phyloP scores from a whole-genome alignment of 1,140 invertebrate species.

The Lucilia cuprina region DNA sequence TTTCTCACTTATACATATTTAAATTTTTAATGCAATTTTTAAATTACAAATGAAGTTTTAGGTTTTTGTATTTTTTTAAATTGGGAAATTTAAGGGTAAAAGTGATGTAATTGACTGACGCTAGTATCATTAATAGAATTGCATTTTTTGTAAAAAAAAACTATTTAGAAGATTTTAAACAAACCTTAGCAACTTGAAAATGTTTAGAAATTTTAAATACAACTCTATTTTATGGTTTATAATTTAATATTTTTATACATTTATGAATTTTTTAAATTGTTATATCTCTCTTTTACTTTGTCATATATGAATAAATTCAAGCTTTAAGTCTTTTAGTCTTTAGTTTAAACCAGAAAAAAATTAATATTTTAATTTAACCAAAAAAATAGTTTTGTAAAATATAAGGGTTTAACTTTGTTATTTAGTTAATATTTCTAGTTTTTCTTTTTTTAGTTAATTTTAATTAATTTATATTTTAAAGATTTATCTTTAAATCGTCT shows the following conservation, averaged over 20 bases:
- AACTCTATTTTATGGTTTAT: background rate
- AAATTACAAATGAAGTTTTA: background rate
- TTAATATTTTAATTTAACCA: background rate
- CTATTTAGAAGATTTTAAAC: no score
- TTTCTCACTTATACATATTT: background rate
- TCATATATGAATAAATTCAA: constrained; percentile 32
- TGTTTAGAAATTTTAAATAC: background rate
- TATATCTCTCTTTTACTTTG: background rate
- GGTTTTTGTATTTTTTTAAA: background rate
- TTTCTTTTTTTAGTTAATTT: background rate
- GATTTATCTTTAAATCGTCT: background rate
- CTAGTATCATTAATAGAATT: background rate
- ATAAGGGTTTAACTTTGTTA: background rate
- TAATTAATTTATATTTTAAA: background rate
- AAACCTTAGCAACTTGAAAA: no score
- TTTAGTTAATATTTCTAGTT: background rate
- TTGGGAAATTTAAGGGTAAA: background rate
- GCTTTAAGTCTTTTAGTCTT: constrained; percentile 35
- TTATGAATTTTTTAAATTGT: background rate
- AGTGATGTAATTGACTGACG: constrained; percentile 19
- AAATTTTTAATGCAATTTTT: background rate
- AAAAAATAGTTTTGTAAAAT: background rate
- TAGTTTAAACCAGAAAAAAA: background rate
- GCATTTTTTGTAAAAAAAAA: background rate
- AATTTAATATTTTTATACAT: background rate